Percentiles rank a stretch among this genome's conserved stretches.
Conservation (phyloP, 1,140 invertebrate genomes). For the Pomacea maculata region DNA sequence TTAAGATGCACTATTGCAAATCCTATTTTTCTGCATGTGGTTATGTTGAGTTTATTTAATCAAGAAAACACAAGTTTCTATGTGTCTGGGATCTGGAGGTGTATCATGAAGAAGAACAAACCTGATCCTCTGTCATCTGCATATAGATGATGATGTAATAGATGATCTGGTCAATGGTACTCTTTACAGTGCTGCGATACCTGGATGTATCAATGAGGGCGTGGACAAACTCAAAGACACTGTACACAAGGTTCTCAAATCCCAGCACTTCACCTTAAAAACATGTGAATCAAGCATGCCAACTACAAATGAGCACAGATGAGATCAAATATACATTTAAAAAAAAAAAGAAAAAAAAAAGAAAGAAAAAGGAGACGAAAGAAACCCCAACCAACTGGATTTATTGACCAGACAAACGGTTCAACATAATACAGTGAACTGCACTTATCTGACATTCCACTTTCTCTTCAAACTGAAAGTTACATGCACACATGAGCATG, state of each 20-base stretch:
- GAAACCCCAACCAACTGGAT: neutral
- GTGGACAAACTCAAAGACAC: conserved; percentile 80
- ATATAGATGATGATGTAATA: conserved; percentile 81
- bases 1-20: no score
- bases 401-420: neutral
- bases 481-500: no score
- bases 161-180: conserved; percentile 76
- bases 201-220: conserved; percentile 73
- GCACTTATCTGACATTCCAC: no score
- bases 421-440: no score
- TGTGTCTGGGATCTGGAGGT: no score
- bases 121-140: conserved; percentile 82
- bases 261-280: conserved; percentile 75
- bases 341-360: no score
- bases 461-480: no score
- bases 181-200: conserved; percentile 73
- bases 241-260: conserved; percentile 79
- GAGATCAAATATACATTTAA: neutral
- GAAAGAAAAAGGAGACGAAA: neutral
- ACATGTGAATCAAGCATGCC: conserved; percentile 8
- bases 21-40: no score
- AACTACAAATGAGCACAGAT: neutral
- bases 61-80: no score
- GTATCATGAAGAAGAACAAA: conserved; percentile 35
- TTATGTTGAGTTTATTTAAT: no score